These are phyloP conservation scores for Oncopeltus fasciatus DNA, from an alignment of 1,140 invertebrate genomes.

Conservation along the genomic window DNA sequence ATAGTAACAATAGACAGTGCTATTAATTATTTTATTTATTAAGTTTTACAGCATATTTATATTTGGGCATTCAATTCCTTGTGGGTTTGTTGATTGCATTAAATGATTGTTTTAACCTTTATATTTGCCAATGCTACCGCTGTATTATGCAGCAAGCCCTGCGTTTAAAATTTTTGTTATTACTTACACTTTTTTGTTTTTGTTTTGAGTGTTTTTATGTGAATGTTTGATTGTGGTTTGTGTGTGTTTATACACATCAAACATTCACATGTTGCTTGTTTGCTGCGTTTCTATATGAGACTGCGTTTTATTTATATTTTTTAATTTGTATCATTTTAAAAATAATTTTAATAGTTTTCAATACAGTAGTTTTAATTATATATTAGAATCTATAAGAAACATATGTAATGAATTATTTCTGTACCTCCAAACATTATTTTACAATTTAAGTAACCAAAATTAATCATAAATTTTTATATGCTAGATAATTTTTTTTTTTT, in stretches of 20 bases:
- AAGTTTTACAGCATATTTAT: too few relatives aligned
- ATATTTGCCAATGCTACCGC: slow-evolving; percentile 10
- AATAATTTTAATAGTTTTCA: background rate
- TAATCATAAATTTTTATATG: too few relatives aligned
- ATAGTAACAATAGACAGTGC: background rate
- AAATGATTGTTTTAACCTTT: slow-evolving; percentile 2
- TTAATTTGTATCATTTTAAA: background rate
- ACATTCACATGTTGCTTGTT: slow-evolving; percentile 9
- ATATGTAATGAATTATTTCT: too few relatives aligned
- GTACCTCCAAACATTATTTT: too few relatives aligned
- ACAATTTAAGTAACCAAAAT: too few relatives aligned
- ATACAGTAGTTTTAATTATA: too few relatives aligned
- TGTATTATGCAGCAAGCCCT: slow-evolving; percentile 12
- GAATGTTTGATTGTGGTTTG: background rate
- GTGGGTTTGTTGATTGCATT: slow-evolving; percentile 7
- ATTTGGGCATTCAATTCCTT: slow-evolving; percentile 3
- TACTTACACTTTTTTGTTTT: background rate
- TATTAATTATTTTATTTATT: too few relatives aligned
- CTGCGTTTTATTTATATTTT: background rate
- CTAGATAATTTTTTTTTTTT: too few relatives aligned
- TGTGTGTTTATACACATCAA: slow-evolving; percentile 1
- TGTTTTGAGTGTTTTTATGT: slow-evolving; percentile 4
- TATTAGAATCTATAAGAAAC: too few relatives aligned
- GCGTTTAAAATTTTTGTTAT: background rate
- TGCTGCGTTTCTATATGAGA: slow-evolving; percentile 12